A percentile compares a stretch with the other conserved stretches of the same genome.
phyloP scores from a whole-genome alignment of 2,888 invertebrate species.

The Diachrysia chrysitis region DNA sequence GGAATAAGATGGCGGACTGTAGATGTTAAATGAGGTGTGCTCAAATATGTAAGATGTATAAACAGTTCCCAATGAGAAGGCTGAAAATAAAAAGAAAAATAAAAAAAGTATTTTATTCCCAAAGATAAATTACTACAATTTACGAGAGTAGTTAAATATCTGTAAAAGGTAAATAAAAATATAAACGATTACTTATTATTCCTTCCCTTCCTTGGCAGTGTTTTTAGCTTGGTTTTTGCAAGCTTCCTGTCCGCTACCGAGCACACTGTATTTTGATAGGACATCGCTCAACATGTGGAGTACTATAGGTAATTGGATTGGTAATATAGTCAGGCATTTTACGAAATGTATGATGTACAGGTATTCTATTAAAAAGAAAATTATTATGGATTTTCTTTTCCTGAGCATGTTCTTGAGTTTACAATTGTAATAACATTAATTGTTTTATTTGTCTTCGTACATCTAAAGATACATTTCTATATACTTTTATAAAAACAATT shows the following conservation, averaged over 20 bases:
- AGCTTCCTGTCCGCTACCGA: neutral
- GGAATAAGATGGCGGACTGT: too few species aligned
- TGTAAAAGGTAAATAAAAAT: too few species aligned
- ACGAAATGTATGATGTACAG: neutral
- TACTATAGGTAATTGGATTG: neutral
- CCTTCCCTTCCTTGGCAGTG: neutral
- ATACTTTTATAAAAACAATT: too few species aligned
- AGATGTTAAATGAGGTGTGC: too few species aligned
- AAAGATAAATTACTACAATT: too few species aligned
- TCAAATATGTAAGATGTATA: too few species aligned
- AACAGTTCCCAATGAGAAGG: too few species aligned
- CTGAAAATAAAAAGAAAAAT: too few species aligned
- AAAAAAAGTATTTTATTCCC: too few species aligned
- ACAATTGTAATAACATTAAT: neutral
- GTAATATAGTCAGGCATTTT: neutral
- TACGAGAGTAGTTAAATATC: too few species aligned
- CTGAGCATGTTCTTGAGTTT: neutral
- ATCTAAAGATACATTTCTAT: too few species aligned
- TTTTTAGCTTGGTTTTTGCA: neutral
- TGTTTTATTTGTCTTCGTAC: neutral
- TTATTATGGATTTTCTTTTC: neutral
- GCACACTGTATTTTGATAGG: slow-evolving; percentile 1
- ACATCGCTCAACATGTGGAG: neutral
- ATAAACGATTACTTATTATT: neutral
- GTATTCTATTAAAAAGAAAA: neutral